Evolutionary conservation across 37 sponge, comb jelly and placozoan species (phyloP).

Genomic region (Petrosia ficiformis): DNA sequence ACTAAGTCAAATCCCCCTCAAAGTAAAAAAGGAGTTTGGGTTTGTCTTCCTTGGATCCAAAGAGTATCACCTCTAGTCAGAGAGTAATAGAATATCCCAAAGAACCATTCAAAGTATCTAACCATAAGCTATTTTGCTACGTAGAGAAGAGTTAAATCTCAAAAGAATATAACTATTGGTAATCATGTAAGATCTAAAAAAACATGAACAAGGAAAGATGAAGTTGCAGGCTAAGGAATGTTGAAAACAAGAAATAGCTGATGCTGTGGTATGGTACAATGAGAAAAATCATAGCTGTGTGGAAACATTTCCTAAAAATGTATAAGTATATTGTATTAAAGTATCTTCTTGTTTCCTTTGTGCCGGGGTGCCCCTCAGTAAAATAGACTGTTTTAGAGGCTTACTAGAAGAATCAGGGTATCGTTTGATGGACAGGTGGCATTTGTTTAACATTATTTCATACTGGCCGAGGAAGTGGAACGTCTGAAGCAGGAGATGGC

Average conservation of each 20-base stretch:
- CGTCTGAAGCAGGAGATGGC: background rate
- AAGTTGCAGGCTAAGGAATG: conserved; percentile 14
- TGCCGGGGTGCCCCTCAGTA: conserved; percentile 2
- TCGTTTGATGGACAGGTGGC: background rate
- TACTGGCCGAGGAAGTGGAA: background rate
- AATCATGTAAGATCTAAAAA: conserved; percentile 28
- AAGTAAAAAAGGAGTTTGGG: background rate
- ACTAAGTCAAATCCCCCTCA: background rate
- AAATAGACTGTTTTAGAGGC: background rate
- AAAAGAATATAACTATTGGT: conserved; percentile 20
- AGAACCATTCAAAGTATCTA: conserved; percentile 27
- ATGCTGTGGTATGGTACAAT: conserved; percentile 1
- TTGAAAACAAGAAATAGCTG: conserved; percentile 49
- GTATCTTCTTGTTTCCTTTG: background rate
- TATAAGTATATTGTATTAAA: background rate
- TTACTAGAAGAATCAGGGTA: background rate
- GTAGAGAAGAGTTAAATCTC: conserved; percentile 39
- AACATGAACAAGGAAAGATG: conserved; percentile 11
- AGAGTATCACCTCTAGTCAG: conserved; percentile 19
- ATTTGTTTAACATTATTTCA: background rate
- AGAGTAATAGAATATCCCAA: conserved; percentile 31
- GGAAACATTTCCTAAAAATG: background rate
- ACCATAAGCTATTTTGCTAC: conserved; percentile 40
- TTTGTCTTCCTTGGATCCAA: conserved; percentile 10
- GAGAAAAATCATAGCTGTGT: background rate